Conservation (phyloP, 2,797 vertebrate genomes). For the Diglossa cyanea region DNA sequence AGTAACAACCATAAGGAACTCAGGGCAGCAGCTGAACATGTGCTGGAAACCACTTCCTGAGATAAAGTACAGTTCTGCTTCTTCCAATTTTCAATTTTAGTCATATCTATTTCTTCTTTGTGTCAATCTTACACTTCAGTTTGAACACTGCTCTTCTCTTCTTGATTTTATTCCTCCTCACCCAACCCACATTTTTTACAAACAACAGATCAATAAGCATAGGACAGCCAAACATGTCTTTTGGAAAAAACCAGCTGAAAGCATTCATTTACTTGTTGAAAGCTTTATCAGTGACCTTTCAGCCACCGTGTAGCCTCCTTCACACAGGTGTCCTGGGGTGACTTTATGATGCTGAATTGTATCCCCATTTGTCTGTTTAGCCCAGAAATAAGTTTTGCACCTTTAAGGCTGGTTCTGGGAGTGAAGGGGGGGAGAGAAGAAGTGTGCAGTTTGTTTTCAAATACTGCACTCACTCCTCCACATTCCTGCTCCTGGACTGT, state of each 20-base stretch:
- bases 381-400: not conserved
- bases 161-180: not conserved
- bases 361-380: not conserved
- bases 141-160: not conserved
- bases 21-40: not conserved
- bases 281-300: not conserved
- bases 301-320: not conserved
- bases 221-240: not conserved
- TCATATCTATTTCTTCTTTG: not conserved
- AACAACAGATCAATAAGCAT: not conserved
- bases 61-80: not conserved
- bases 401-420: not conserved
- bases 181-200: not conserved
- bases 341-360: not conserved
- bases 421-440: not conserved
- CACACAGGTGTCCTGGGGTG: not conserved
- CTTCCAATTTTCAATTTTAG: slow-evolving; percentile 7
- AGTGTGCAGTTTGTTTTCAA: not conserved
- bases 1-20: not conserved
- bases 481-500: not conserved
- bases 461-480: not conserved
- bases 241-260: not conserved
- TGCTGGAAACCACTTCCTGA: slow-evolving; percentile 46
- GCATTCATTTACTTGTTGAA: not conserved
- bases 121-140: not conserved